These are phyloP conservation scores for Drosophila tani DNA, from an alignment of 1,140 invertebrate species.

Conservation along the genomic window DNA sequence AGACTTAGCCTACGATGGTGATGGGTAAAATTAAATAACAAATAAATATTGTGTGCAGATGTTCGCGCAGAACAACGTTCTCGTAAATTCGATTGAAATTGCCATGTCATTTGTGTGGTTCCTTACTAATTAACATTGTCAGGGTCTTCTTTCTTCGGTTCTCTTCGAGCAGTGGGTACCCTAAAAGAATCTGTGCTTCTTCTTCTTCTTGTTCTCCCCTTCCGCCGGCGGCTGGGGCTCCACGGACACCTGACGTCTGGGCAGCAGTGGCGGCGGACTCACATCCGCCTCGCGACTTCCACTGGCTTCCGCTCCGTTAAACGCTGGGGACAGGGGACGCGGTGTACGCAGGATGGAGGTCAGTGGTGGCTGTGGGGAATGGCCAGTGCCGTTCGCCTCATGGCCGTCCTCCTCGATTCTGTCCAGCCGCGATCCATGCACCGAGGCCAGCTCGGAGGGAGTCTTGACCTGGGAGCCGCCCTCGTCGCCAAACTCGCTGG, in stretches of 20 bases:
- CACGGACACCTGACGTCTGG: slow-evolving; percentile 46
- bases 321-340: slow-evolving; percentile 60
- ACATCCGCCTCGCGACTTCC: slow-evolving; percentile 12
- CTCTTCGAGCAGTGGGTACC: neutral
- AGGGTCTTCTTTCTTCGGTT: slow-evolving; percentile 9
- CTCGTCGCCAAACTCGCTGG: slow-evolving; percentile 81
- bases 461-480: slow-evolving; percentile 66
- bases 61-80: slow-evolving; percentile 10
- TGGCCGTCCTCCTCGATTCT: slow-evolving; percentile 71
- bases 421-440: slow-evolving; percentile 72
- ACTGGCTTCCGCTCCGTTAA: slow-evolving; percentile 4
- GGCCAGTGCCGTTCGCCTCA: slow-evolving; percentile 17
- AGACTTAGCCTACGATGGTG: slow-evolving; percentile 45
- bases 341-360: slow-evolving; percentile 64
- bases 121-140: slow-evolving; percentile 36
- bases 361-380: slow-evolving; percentile 18
- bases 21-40: slow-evolving; percentile 60
- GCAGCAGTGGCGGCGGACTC: slow-evolving; percentile 68
- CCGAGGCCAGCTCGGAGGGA: slow-evolving; percentile 74
- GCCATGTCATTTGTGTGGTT: slow-evolving; percentile 66
- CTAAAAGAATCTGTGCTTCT: slow-evolving; percentile 76
- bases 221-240: slow-evolving; percentile 42
- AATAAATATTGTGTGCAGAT: slow-evolving; percentile 46
- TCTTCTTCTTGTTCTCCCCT: slow-evolving; percentile 57
- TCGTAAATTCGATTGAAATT: slow-evolving; percentile 61